Conservation (phyloP, 1,140 invertebrate genomes). For the Sycobia sp. region DNA sequence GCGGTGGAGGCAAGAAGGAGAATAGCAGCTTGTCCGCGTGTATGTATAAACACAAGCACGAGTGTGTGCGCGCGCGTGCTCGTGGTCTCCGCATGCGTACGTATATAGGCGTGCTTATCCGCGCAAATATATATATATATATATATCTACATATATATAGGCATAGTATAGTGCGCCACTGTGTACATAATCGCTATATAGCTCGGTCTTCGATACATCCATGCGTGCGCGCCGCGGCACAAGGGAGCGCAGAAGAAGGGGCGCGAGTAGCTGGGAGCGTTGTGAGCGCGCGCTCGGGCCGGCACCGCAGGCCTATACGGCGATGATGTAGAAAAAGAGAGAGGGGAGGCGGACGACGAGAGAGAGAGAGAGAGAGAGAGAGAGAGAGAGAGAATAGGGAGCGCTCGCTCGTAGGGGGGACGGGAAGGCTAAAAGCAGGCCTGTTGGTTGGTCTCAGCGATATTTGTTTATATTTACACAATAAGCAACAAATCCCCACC, state of each 20-base stretch:
- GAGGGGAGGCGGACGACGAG: constrained; percentile 26
- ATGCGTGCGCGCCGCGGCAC: too few species aligned
- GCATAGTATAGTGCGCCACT: constrained; percentile 7
- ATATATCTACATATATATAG: too few species aligned
- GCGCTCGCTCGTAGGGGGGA: constrained; percentile 34
- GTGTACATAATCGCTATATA: constrained; percentile 31
- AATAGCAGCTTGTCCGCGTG: too few species aligned
- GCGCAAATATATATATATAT: constrained; percentile 2
- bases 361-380: constrained; percentile 36
- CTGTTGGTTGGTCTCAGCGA: constrained; percentile 63
- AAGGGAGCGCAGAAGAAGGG: constrained; percentile 29
- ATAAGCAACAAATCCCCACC: constrained; percentile 60
- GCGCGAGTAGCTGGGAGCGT: constrained; percentile 25
- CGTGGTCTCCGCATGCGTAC: not conserved
- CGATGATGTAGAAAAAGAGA: constrained; percentile 25
- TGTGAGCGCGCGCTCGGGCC: not conserved
- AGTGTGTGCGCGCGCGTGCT: constrained; percentile 3
- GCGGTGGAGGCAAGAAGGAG: not conserved
- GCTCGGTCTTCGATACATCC: too few species aligned
- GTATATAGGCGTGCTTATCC: not conserved
- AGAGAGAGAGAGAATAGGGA: constrained; percentile 34
- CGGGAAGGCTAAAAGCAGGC: constrained; percentile 58
- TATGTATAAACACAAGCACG: too few species aligned
- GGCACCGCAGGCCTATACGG: too few species aligned
- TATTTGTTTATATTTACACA: constrained; percentile 65